Conservation (phyloP, 2,797 vertebrate species). For the Tolypeutes matacus region DNA sequence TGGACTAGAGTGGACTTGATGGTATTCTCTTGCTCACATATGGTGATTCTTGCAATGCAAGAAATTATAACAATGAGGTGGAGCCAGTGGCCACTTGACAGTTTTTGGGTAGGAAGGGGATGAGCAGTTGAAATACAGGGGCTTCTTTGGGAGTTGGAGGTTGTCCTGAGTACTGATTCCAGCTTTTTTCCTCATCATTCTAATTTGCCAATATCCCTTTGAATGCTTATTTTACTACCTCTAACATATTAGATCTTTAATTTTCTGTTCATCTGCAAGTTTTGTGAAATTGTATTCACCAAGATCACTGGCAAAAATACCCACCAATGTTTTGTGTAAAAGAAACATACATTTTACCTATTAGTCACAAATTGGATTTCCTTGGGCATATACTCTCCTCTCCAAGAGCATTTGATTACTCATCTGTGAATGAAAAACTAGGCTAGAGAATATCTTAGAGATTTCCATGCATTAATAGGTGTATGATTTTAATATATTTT, state of each 20-base stretch:
- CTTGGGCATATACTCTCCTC: not conserved
- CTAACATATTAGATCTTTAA: not conserved
- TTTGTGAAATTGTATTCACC: not conserved
- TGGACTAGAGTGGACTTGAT: too few relatives aligned
- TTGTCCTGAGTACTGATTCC: too few relatives aligned
- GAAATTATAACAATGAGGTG: too few relatives aligned
- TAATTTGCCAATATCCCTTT: not conserved
- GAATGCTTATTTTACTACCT: not conserved
- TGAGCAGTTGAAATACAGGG: too few relatives aligned
- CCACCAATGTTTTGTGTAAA: not conserved
- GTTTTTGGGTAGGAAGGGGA: too few relatives aligned
- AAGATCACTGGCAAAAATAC: not conserved
- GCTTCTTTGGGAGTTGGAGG: too few relatives aligned
- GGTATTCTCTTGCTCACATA: too few relatives aligned
- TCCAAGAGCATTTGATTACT: not conserved
- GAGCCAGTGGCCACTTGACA: too few relatives aligned
- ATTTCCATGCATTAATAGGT: slow-evolving; percentile 24
- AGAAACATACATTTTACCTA: not conserved
- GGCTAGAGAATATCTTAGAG: not conserved
- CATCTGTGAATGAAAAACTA: slow-evolving; percentile 22
- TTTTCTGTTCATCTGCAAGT: not conserved
- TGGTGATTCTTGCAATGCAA: too few relatives aligned
- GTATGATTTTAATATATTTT: slow-evolving; percentile 25
- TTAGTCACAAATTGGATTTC: slow-evolving; percentile 42
- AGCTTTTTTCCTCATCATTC: not conserved